These are phyloP conservation scores for Micronisus gabar DNA, from an alignment of 2,113 vertebrate genomes.

Conservation along the genomic window DNA sequence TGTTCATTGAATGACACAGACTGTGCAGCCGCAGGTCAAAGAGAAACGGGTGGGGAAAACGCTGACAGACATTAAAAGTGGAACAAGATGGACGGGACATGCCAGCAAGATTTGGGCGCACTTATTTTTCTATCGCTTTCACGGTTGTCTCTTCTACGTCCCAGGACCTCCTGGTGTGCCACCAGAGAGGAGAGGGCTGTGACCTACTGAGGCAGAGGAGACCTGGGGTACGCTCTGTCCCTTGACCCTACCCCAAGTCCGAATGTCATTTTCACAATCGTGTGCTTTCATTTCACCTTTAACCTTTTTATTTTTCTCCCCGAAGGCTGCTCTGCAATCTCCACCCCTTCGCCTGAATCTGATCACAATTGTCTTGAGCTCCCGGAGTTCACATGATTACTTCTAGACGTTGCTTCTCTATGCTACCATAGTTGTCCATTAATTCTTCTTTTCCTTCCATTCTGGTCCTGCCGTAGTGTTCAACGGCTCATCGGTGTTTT, in stretches of 20 bases:
- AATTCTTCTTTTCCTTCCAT: background rate
- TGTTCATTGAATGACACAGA: background rate
- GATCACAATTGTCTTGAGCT: background rate
- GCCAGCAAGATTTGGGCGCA: background rate
- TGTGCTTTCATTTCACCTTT: background rate
- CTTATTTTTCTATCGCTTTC: background rate
- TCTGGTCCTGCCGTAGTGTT: background rate
- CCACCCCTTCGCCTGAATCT: background rate
- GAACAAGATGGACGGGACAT: background rate
- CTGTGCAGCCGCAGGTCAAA: background rate
- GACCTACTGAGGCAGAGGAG: background rate
- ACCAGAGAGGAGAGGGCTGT: background rate
- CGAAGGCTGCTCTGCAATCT: background rate
- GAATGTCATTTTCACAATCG: background rate
- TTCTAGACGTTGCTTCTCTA: background rate
- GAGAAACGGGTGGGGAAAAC: background rate
- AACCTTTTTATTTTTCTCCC: background rate
- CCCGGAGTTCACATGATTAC: background rate
- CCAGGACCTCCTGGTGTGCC: background rate
- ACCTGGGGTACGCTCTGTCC: background rate
- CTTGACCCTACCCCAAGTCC: background rate
- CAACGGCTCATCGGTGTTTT: background rate
- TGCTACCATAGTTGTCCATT: background rate
- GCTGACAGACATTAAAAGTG: background rate
- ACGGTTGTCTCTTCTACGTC: background rate